Base-by-base conservation (phyloP, 1,140 invertebrate genomes). In the Dreissena rostriformis region DNA sequence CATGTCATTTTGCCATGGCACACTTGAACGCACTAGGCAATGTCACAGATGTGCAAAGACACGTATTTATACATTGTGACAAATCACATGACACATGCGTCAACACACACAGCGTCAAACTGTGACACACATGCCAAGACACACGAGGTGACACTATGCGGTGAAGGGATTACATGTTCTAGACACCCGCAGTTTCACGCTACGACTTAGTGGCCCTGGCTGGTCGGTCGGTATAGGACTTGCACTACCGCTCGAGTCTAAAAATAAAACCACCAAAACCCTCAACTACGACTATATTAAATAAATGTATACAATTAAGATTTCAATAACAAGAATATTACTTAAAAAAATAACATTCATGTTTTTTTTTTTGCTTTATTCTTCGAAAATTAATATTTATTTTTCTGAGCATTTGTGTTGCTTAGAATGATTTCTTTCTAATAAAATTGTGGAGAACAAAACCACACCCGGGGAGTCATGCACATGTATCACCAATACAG, bases 171-270 rank as follows among this genome's bases (percentile, higher is more conserved):
- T 92, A 92, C 91, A 92, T 92, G 91, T 92, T 86, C 90, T 88
- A 79, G 91, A 92, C 26, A 92, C 91, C 82, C 91, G 90, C 51
- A 92, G 88, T 85, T 92, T 92, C 84, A 92, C 91, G 83, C 91
- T 92, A 76, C 91, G 89, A 86, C 91, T 92, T 71, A 92, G 85
- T 26, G 91, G 91, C 28, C 91, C 91, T 19, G 91, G 91, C 85
- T 92, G 91, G 75, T 91, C 91, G 15, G 90, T 86, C 73, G 89
- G 83, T 57, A 92, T 88, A 49, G 91, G 90, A 82, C 91, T 92
- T 61, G 90, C 88, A 87, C 88, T 92, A 53, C 90, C 90, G 82
- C 89, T 91, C 79, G 91, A 91, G 87, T 92, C 91, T 92, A 90
- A 77, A 92, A 92, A 82, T 55, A 77, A 72, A 82, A 78, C 53